phyloP scores from a whole-genome alignment of 2,797 vertebrate species.

The Bufotes viridis region DNA sequence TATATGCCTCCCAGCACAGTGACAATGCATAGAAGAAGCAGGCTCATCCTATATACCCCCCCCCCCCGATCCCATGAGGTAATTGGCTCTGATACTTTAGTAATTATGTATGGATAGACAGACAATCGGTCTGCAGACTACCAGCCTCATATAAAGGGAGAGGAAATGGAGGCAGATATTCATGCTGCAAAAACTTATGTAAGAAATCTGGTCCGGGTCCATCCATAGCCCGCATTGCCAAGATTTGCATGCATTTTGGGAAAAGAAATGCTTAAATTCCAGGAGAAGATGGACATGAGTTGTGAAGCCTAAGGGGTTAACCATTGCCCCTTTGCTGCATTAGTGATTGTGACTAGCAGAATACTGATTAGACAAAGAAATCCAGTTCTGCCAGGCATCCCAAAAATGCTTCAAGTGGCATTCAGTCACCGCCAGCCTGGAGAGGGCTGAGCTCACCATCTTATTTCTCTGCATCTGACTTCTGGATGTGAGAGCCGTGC shows the following conservation, averaged over 20 bases:
- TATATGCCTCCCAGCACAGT: constrained; percentile 35
- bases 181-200: constrained; percentile 27
- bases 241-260: constrained; percentile 3
- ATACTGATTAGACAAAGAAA: constrained; percentile 53
- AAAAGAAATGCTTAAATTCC: not conserved
- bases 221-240: not conserved
- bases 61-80: constrained; percentile 6
- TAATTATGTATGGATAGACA: constrained; percentile 28
- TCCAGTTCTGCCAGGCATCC: constrained; percentile 20
- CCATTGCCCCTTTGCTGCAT: not conserved
- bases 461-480: constrained; percentile 30
- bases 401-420: constrained; percentile 41
- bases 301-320: not conserved
- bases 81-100: constrained; percentile 32
- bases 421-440: constrained; percentile 16
- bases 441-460: constrained; percentile 45
- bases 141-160: not conserved
- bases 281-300: not conserved
- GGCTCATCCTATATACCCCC: constrained; percentile 41
- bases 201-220: not conserved
- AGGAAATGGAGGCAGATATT: not conserved
- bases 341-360: constrained; percentile 2
- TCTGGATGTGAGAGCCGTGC: constrained; percentile 26
- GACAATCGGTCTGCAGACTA: constrained; percentile 31
- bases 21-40: constrained; percentile 45